Evolutionary conservation across 2,797 vertebrate genomes (phyloP), one percentile per base, ranked within the genome.

Genomic region (Sebastes trivittatus): DNA sequence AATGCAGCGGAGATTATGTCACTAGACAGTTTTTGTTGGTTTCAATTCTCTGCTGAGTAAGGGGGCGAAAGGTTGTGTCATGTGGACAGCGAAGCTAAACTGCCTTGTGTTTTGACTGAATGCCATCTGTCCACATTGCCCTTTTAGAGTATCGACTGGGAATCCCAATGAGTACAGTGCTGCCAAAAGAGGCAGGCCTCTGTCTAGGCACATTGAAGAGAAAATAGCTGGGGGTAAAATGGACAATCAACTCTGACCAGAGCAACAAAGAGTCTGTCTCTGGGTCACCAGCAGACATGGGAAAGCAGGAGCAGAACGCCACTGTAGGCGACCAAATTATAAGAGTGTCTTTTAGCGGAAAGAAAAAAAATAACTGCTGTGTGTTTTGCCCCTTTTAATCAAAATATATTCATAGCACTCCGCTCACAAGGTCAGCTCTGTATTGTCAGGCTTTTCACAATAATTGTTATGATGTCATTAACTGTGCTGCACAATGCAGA

Each of bases 141-240:
- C 88, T 92, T 93, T 94, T 85, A 82, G 74, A 85, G 69, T 82
- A 91, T 88, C 84, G 90, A 93, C 83, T 78, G 49, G 72, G 78
- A 92, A 88, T 92, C 78, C 78, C 87, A 84, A 82, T 82, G 86
- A 90, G 87, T 84, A 74, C 85, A 80, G 78, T 75, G 73, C 67
- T 79, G 76, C 80, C 79, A 90, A 73, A 86, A 72, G 62, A 75
- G 38, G 64, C 66, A 77, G 61, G 22, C 11, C 36, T 64, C 68
- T 79, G 68, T 84, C 81, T 65, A 49, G 76, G 77, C 71, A 80
- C 69, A 80, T 84, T 80, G 20, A 83, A 77, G 63, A 65, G 61
- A 77, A 90, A 89, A 91, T 78, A 72, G 71, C 69, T 59, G 55
- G 32, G 67, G 59, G 76, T 78, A 49, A 83, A 86, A 84, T 70